These are phyloP conservation scores for Hylomyscus alleni DNA, from an alignment of 2,797 vertebrate species.

Conservation along the genomic window DNA sequence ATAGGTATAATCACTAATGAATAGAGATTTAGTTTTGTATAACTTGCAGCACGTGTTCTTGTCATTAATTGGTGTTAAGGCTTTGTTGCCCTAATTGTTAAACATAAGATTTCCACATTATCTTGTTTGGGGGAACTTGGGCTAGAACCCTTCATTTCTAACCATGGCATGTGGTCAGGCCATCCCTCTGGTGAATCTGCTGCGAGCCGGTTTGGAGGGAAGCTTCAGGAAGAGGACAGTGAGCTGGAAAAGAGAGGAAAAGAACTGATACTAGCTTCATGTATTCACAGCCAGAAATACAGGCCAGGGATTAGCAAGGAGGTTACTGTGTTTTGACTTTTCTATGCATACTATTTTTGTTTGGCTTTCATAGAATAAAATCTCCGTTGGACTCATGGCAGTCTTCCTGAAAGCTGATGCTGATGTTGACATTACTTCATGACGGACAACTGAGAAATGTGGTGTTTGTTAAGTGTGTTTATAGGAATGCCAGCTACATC, in stretches of 20 bases:
- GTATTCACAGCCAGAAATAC: background rate
- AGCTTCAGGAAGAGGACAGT: slow-evolving; percentile 34
- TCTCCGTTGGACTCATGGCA: slow-evolving; percentile 23
- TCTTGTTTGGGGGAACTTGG: slow-evolving; percentile 29
- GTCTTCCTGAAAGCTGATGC: slow-evolving; percentile 60
- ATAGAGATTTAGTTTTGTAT: background rate
- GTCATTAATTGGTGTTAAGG: background rate
- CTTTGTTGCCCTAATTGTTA: slow-evolving; percentile 1
- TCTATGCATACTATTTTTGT: background rate
- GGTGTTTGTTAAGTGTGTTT: background rate
- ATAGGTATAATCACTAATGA: background rate
- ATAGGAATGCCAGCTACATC: background rate
- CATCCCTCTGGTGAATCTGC: background rate
- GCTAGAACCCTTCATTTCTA: background rate
- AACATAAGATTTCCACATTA: slow-evolving; percentile 43
- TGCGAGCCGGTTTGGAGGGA: background rate
- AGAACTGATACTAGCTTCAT: background rate
- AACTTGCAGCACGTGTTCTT: background rate
- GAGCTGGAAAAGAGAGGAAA: background rate
- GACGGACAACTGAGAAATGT: slow-evolving; percentile 35
- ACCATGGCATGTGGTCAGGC: slow-evolving; percentile 39
- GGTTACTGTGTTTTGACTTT: slow-evolving; percentile 39
- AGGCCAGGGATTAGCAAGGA: slow-evolving; percentile 11
- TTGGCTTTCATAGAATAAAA: slow-evolving; percentile 65
- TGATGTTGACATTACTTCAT: background rate